A percentile compares a stretch with the other conserved stretches of the same genome.
These are phyloP conservation scores for Cavia aperea DNA, from an alignment of 2,113 vertebrate species.

Conservation along the genomic window DNA sequence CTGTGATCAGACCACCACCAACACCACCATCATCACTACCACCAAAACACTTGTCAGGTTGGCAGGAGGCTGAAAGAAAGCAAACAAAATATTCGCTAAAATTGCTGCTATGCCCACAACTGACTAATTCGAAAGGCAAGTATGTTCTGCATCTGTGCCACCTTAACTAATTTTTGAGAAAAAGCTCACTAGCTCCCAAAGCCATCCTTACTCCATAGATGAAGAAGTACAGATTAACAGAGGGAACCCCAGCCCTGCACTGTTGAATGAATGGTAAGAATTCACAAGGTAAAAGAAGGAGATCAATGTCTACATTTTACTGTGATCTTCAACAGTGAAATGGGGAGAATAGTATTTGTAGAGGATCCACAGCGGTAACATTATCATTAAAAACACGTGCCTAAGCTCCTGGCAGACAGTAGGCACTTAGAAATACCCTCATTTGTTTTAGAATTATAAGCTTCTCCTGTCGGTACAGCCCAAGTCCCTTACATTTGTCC, in stretches of 20 bases:
- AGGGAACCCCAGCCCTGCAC: background rate
- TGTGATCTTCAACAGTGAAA: background rate
- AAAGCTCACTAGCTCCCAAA: background rate
- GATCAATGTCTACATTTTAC: background rate
- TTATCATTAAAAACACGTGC: background rate
- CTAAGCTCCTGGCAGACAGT: background rate
- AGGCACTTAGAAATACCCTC: background rate
- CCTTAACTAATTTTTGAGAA: background rate
- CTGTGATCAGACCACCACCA: background rate
- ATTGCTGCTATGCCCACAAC: background rate
- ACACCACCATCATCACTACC: background rate
- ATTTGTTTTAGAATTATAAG: constrained; percentile 17
- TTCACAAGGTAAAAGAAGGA: background rate
- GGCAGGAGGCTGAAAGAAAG: background rate
- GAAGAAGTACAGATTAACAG: background rate
- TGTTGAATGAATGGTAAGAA: background rate
- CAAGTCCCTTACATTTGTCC: background rate
- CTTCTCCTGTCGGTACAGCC: background rate
- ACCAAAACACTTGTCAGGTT: background rate
- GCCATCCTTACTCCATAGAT: background rate
- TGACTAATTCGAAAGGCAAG: background rate
- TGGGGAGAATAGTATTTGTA: background rate
- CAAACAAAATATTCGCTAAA: background rate
- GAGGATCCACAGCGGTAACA: background rate
- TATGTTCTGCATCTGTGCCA: background rate